These are phyloP conservation scores for Arctocebus calabarensis DNA, from an alignment of 2,797 vertebrate genomes.

Conservation along the genomic window DNA sequence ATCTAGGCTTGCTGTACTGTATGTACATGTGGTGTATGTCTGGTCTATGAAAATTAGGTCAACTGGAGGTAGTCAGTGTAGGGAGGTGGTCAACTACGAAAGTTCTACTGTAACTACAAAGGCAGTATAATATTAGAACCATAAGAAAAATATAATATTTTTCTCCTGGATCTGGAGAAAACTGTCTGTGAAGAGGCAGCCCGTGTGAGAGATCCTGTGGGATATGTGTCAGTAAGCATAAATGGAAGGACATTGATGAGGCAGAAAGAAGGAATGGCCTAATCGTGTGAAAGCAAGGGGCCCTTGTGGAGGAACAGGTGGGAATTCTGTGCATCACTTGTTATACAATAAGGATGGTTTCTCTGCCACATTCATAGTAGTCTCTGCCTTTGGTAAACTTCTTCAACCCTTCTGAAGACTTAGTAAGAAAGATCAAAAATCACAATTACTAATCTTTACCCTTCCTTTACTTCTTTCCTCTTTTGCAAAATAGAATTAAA, in stretches of 20 bases:
- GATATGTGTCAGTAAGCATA: not conserved
- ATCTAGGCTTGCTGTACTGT: no score
- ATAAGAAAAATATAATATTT: not conserved
- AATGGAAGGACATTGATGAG: not conserved
- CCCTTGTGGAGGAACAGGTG: rapidly evolving
- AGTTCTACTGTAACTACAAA: not conserved
- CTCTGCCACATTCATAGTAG: not conserved
- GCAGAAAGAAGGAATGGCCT: not conserved
- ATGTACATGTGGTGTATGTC: no score
- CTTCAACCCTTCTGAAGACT: not conserved
- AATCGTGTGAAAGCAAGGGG: not conserved
- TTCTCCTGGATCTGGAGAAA: not conserved
- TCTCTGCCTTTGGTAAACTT: not conserved
- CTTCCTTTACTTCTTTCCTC: not conserved
- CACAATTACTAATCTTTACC: not conserved
- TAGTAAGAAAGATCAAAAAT: not conserved
- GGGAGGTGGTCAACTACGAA: no score
- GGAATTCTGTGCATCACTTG: not conserved
- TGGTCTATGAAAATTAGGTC: no score
- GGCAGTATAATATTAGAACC: not conserved
- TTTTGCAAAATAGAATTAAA: not conserved
- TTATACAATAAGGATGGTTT: not conserved
- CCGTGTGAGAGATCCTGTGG: not conserved
- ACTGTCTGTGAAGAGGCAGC: not conserved
- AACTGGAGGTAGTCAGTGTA: no score